phyloP scores from a whole-genome alignment of 92 coral and sea anemone species.

The Chrysogorgia sp. region DNA sequence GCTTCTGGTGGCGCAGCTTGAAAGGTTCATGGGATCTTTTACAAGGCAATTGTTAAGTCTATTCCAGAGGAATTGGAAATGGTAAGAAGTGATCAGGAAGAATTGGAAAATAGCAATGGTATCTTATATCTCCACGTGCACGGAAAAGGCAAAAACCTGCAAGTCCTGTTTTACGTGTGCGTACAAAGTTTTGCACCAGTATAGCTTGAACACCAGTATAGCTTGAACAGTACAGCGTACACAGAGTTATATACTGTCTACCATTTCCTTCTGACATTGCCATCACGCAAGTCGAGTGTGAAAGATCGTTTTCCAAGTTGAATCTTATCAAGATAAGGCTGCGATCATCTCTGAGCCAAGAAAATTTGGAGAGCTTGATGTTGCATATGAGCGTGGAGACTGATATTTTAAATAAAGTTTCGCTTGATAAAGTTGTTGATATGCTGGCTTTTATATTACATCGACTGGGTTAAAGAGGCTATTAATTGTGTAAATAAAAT shows the following conservation, averaged over 20 bases:
- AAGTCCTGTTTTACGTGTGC: slow-evolving; percentile 20
- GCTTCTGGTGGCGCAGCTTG: slow-evolving; percentile 14
- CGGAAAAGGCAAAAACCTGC: slow-evolving; percentile 5
- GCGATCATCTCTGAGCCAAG: slow-evolving; percentile 23
- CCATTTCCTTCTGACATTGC: slow-evolving; percentile 15
- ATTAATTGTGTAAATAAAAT: slow-evolving; percentile 8
- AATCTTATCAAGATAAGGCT: slow-evolving; percentile 13
- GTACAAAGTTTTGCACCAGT: slow-evolving; percentile 8
- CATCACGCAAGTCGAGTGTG: slow-evolving; percentile 9
- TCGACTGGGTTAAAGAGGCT: slow-evolving; percentile 5
- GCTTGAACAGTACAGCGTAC: slow-evolving; percentile 13
- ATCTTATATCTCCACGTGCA: slow-evolving; percentile 4
- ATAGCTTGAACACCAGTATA: slow-evolving; percentile 6
- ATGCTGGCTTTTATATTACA: slow-evolving; percentile 11
- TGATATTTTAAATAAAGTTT: not conserved
- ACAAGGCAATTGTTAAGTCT: not conserved
- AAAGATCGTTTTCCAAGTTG: slow-evolving; percentile 8
- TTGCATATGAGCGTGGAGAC: slow-evolving; percentile 13
- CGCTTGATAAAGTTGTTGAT: slow-evolving; percentile 14
- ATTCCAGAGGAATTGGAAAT: slow-evolving; percentile 3
- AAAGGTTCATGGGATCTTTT: slow-evolving; percentile 10
- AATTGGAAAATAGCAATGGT: slow-evolving; percentile 1
- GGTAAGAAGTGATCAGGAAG: not conserved
- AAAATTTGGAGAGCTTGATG: slow-evolving; percentile 20
- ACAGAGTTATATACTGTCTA: slow-evolving; percentile 7